phyloP scores from a whole-genome alignment of 2,113 vertebrate species.

The Heteronetta atricapilla region DNA sequence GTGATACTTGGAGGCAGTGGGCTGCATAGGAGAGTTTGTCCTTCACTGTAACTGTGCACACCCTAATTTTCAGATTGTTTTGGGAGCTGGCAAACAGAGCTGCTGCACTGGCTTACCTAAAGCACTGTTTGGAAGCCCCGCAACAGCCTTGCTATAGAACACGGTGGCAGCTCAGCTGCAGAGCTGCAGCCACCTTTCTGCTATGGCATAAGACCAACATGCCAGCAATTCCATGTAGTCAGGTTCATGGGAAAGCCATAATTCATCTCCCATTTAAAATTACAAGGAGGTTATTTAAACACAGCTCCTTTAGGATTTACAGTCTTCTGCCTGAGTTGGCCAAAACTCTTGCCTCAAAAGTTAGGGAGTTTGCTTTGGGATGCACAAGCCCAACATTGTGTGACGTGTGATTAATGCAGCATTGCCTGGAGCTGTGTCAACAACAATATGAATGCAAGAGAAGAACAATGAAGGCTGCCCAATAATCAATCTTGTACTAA shows the following conservation, averaged over 20 bases:
- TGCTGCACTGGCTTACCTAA: not conserved
- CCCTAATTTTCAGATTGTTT: not conserved
- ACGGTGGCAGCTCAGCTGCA: not conserved
- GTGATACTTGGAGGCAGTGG: not conserved
- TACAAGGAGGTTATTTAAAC: not conserved
- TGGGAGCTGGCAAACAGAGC: not conserved
- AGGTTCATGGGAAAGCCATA: not conserved
- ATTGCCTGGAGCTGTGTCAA: not conserved
- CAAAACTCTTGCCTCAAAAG: not conserved
- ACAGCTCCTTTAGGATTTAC: not conserved
- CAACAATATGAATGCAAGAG: not conserved
- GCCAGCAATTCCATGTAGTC: not conserved
- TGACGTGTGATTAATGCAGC: not conserved
- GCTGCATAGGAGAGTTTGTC: not conserved
- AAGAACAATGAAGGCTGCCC: not conserved
- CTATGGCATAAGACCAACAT: no score
- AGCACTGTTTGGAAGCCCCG: not conserved
- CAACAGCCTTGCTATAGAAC: not conserved
- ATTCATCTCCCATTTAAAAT: not conserved
- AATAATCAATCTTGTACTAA: not conserved
- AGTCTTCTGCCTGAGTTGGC: not conserved
- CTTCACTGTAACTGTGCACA: not conserved
- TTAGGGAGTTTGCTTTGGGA: not conserved
- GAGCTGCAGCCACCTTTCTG: not conserved
- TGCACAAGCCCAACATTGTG: not conserved